Conservation (phyloP, 2,888 invertebrate species). For the Eristalis tenax region DNA sequence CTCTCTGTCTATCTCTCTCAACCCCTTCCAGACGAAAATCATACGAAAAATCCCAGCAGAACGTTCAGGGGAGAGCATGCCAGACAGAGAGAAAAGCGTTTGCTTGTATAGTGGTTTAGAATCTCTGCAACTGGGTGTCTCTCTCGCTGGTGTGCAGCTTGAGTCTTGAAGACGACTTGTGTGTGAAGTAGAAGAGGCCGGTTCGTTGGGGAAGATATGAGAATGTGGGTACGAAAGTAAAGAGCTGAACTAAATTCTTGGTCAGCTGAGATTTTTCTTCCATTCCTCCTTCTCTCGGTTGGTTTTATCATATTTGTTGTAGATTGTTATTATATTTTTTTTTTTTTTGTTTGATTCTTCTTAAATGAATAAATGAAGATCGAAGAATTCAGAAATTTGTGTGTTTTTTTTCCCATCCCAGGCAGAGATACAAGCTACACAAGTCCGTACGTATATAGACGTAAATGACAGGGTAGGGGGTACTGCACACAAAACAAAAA, state of each 20-base stretch:
- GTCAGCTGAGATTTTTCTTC: constrained; percentile 61
- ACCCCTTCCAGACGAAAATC: constrained; percentile 57
- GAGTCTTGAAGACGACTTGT: neutral
- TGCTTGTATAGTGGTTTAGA: neutral
- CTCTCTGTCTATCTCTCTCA: constrained; percentile 10
- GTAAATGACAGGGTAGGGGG: constrained; percentile 38
- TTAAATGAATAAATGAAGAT: constrained; percentile 53
- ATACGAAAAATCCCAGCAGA: too few species aligned
- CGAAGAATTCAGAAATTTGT: constrained; percentile 22
- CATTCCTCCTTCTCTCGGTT: constrained; percentile 5
- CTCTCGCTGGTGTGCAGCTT: too few species aligned
- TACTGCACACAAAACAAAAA: neutral
- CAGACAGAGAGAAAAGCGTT: neutral
- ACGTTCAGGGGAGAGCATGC: neutral
- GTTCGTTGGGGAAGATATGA: constrained; percentile 1
- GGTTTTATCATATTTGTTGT: constrained; percentile 1
- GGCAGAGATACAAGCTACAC: too few species aligned
- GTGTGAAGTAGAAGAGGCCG: constrained; percentile 20
- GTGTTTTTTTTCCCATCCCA: neutral
- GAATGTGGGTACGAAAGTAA: neutral
- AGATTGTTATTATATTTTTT: neutral
- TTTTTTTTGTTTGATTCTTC: constrained; percentile 3
- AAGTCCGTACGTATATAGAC: constrained; percentile 2
- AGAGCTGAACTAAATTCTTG: constrained; percentile 28
- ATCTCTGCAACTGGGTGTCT: neutral